phyloP scores from a whole-genome alignment of 1,140 invertebrate genomes.

The Metaphire vulgaris region DNA sequence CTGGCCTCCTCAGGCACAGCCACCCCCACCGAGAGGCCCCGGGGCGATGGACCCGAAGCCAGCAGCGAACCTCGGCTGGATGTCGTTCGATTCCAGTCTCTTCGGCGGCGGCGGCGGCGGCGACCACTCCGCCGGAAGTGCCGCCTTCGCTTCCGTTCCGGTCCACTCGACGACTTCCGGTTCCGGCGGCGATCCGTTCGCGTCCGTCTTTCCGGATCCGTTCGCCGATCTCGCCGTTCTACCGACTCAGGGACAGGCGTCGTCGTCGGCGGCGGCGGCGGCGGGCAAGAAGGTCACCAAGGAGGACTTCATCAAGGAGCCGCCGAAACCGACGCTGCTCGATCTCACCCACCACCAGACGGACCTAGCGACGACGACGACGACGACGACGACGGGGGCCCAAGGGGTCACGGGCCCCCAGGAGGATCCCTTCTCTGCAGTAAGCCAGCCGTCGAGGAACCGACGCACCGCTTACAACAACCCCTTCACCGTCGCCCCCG shows the following conservation, averaged over 20 bases:
- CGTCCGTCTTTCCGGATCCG: neutral
- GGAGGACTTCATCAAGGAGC: conserved; percentile 18
- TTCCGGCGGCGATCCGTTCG: too few species aligned
- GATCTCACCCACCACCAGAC: neutral
- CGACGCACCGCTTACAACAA: too few species aligned
- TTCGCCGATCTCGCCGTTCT: conserved; percentile 15
- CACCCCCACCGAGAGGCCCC: too few species aligned
- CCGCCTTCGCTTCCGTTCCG: neutral
- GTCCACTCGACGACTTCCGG: neutral
- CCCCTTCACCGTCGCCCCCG: too few species aligned
- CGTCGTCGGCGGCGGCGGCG: too few species aligned
- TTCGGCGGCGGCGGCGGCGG: too few species aligned
- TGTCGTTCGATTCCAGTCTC: neutral
- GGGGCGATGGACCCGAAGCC: too few species aligned
- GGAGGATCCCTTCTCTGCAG: neutral
- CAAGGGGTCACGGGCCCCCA: too few species aligned
- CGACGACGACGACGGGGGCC: neutral
- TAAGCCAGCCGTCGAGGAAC: neutral
- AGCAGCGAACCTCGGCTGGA: neutral
- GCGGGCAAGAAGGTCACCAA: neutral
- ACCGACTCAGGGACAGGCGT: neutral
- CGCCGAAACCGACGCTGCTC: conserved; percentile 6
- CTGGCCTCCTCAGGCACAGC: neutral
- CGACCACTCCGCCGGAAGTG: neutral
- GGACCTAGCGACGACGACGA: neutral